Base-by-base conservation (phyloP, 1,140 invertebrate species). In the Hylyphantes graminicola region DNA sequence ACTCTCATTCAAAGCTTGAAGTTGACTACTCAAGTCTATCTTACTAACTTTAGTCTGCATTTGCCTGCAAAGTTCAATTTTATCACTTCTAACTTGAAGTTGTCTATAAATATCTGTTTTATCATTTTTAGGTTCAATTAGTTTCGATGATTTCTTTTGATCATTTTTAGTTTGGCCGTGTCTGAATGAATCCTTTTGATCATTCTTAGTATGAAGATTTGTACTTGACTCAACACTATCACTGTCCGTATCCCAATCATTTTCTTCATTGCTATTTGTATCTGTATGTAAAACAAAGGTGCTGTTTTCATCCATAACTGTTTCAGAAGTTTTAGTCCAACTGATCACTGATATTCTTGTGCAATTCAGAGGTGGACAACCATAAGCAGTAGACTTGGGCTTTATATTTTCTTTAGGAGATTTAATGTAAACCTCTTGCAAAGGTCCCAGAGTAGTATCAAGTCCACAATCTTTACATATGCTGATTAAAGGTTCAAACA, bases 391-490 rank as follows among this genome's bases (percentile, higher is more conserved):
- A 19, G 13, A 15, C 7, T 67, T 35, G 35, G 35, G 35, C 35
- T 35, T 35, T 35, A 35, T 35, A 9, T 9, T 12, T 54, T 78
- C 54, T n/a, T 50, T 9, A 35, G 10, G 12, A 15, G 17, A 10
- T 9, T 10, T 17, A 8, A 10, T 13, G 35, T 63, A 67, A 11
- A 2, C 67, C 35, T 50, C 76, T 15, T 12, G 7, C 7, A 17
- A 35, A 55, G 76, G 76, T 0, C 76, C 76, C 1, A 81, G 12
- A 19, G 73, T 59, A 10, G n/a, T 72, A 6, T 68, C 15, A 7
- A 81, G 35, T 17, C 67, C 79, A 81, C 17, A 17, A 9, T 81
- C 55, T 48, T 53, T 11, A n/a, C 48, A 81, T 63, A 81, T 72
- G 13, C 6, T 48, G 61, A 61, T 2, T n/a, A 81, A 15, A 50